phyloP scores from a whole-genome alignment of 2,797 vertebrate genomes.

The Enteromius thamalakanensis region DNA sequence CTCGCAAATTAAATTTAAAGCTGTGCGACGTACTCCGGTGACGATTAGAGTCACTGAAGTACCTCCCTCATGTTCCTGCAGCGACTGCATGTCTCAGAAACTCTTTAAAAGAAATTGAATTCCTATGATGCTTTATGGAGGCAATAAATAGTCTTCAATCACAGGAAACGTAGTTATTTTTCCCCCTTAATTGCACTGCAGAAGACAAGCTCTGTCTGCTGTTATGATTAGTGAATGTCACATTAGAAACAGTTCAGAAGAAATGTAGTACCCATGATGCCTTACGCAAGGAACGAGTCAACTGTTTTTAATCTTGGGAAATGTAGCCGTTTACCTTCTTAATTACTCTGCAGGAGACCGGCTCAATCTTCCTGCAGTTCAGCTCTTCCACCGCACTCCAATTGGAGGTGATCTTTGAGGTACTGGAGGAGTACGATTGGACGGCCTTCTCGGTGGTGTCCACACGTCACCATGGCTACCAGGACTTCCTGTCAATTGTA shows the following conservation, averaged over 20 bases:
- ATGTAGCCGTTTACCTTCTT: slow-evolving; percentile 60
- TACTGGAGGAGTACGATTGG: slow-evolving; percentile 97
- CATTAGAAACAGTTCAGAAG: slow-evolving; percentile 58
- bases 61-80: slow-evolving; percentile 65
- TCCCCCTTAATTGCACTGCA: slow-evolving; percentile 60
- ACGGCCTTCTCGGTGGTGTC: slow-evolving; percentile 92
- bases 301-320: slow-evolving; percentile 59
- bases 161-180: slow-evolving; percentile 49
- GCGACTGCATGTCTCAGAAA: slow-evolving; percentile 56
- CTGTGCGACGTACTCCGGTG: slow-evolving; percentile 50
- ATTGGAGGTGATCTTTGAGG: slow-evolving; percentile 93
- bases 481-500: slow-evolving; percentile 91
- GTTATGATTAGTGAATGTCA: slow-evolving; percentile 64
- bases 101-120: slow-evolving; percentile 69
- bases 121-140: slow-evolving; percentile 65
- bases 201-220: slow-evolving; percentile 55
- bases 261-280: slow-evolving; percentile 68
- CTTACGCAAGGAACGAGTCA: slow-evolving; percentile 65
- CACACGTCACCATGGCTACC: slow-evolving; percentile 91
- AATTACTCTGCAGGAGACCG: slow-evolving; percentile 84
- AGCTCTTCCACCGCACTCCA: slow-evolving; percentile 93
- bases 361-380: slow-evolving; percentile 94
- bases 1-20: slow-evolving; percentile 54
- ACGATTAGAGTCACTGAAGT: slow-evolving; percentile 67
- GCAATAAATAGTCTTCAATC: slow-evolving; percentile 65